Evolutionary conservation across 2,113 vertebrate genomes (phyloP).

Genomic region (Ellobius talpinus): DNA sequence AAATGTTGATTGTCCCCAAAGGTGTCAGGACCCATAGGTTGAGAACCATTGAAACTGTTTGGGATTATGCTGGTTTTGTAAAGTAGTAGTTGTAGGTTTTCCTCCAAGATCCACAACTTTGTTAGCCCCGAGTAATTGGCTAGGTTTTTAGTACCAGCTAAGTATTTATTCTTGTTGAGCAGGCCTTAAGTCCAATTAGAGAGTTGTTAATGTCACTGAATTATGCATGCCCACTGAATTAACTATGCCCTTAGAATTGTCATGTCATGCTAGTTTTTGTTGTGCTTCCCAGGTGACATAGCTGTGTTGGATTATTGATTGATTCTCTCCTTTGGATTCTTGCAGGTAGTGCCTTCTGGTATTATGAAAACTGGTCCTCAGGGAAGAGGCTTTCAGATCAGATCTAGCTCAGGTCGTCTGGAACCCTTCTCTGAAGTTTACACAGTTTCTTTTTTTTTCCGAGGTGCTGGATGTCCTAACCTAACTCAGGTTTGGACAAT

Average conservation of each 20-base stretch:
- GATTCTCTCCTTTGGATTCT: neutral
- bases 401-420: too few relatives aligned
- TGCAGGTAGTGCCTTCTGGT: neutral
- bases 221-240: too few relatives aligned
- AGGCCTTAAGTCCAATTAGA: neutral
- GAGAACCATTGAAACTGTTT: neutral
- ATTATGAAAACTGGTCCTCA: neutral
- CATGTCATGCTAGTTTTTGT: neutral
- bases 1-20: neutral
- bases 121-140: neutral
- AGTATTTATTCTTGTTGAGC: neutral
- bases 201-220: neutral
- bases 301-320: neutral
- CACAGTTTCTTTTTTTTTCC: too few relatives aligned
- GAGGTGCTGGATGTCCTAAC: too few relatives aligned
- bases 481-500: too few relatives aligned
- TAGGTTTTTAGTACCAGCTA: neutral
- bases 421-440: too few relatives aligned
- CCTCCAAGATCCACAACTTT: neutral
- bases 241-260: neutral
- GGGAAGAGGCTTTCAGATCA: too few relatives aligned
- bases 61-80: neutral
- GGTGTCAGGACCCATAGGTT: neutral
- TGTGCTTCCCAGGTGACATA: neutral
- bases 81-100: neutral